Evolutionary conservation across 2,888 invertebrate species (phyloP), one percentile per base, ranked within the genome.

Genomic region (Mythimna impura): DNA sequence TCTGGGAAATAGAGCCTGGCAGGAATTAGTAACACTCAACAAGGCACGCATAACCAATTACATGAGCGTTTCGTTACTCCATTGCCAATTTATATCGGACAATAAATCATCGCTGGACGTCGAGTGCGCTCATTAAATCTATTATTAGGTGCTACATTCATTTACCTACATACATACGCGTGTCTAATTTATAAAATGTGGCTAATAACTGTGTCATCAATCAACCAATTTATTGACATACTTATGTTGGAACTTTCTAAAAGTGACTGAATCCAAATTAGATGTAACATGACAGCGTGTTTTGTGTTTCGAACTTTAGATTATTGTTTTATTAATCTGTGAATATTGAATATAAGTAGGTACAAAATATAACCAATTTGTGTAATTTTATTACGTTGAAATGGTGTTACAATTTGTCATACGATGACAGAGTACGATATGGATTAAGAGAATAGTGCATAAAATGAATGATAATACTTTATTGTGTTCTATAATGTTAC

Each of bases 121-220:
- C 83, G 63, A 80, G 63, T 81, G 60, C 54, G 84, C 84, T 85
- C 86, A 85, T 85, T 85, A 84, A 82, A 84, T 78, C 80, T 79
- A 84, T 85, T 85, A 85, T 81, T 84, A 81, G 77, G 76, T 82
- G 66, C 75, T 73, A 80, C 84, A 85, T 66, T 82, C 84, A 84
- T 86, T 86, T 86, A 82, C 84, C 74, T 78, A 82, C 80, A 84
- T 73, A 80, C 73, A 80, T 78, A 80, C 52, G 84, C 77, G 82
- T 82, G 74, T 82, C 84, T 82, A 84, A 85, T 84, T 71, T 76
- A 80, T 84, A 85, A 86, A 85, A 85, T 75, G 76, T 79, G 64
- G 69, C 69, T 85, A 84, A 86, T 85, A 79, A 83, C 76, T 81
- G 78, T 82, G 84, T 86, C 86, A 86, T 85, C 86, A 86, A 85